phyloP scores from a whole-genome alignment of 2,797 vertebrate genomes.

The Anas flavirostris region DNA sequence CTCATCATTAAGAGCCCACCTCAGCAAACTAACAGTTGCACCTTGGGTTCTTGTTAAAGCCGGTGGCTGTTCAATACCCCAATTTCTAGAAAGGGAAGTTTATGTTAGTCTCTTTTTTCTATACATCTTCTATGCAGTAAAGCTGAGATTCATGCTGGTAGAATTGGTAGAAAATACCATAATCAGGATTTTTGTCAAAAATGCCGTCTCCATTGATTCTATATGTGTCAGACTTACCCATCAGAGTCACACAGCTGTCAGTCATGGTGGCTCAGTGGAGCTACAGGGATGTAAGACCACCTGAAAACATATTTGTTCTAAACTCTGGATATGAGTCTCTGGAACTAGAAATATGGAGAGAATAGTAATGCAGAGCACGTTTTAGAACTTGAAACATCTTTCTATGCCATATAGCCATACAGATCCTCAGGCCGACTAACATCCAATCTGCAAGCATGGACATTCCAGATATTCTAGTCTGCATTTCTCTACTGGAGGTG shows the following conservation, averaged over 20 bases:
- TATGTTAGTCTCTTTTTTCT: not conserved
- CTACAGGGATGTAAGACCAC: not conserved
- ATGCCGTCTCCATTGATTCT: not conserved
- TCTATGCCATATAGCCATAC: not conserved
- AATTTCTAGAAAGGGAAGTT: not conserved
- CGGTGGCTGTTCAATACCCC: not conserved
- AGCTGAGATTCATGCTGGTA: not conserved
- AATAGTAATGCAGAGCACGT: not conserved
- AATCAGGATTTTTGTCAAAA: not conserved
- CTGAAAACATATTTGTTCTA: not conserved
- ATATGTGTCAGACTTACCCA: not conserved
- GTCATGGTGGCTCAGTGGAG: not conserved
- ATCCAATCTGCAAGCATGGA: not conserved
- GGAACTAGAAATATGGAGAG: not conserved
- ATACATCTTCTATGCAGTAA: not conserved
- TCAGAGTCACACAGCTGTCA: not conserved
- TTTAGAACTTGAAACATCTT: not conserved
- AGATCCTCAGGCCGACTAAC: not conserved
- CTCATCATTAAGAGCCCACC: not conserved
- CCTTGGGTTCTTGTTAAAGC: not conserved
- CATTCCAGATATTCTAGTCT: not conserved
- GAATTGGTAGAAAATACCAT: not conserved
- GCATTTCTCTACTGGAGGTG: not conserved
- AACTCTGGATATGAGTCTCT: not conserved
- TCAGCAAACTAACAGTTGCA: not conserved